These are phyloP conservation scores for Scyliorhinus canicula DNA, from an alignment of 2,797 vertebrate species.

Conservation along the genomic window DNA sequence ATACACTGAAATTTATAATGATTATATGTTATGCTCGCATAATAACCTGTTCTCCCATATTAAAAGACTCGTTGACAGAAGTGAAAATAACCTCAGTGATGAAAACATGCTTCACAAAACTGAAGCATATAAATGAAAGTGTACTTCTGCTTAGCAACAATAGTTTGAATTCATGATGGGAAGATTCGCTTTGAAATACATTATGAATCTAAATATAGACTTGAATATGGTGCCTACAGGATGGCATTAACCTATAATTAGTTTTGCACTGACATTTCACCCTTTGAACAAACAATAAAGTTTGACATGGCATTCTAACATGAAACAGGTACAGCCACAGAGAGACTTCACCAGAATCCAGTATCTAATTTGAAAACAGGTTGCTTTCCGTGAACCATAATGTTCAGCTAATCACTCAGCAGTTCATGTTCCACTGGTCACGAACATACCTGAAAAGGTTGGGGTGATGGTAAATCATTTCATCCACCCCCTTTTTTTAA, in stretches of 20 bases:
- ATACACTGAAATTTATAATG: conserved; percentile 19
- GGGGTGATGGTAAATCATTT: background rate
- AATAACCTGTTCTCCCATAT: background rate
- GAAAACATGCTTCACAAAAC: background rate
- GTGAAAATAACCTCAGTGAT: background rate
- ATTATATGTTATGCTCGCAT: background rate
- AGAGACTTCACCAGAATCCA: background rate
- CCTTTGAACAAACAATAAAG: background rate
- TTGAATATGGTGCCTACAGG: background rate
- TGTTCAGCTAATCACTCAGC: background rate
- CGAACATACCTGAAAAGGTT: background rate
- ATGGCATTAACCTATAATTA: conserved; percentile 23
- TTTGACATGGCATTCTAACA: conserved; percentile 31
- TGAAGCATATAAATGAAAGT: conserved; percentile 11
- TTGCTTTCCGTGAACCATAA: background rate
- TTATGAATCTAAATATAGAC: conserved; percentile 9
- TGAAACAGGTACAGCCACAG: background rate
- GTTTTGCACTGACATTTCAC: background rate
- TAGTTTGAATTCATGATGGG: background rate
- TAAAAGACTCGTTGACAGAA: background rate
- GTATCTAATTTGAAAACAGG: background rate
- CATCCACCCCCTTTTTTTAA: background rate
- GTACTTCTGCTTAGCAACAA: conserved; percentile 1
- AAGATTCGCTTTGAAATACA: conserved; percentile 17
- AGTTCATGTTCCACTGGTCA: background rate